Conservation (phyloP, 2,888 invertebrate genomes). For the Physocephala rufipes region DNA sequence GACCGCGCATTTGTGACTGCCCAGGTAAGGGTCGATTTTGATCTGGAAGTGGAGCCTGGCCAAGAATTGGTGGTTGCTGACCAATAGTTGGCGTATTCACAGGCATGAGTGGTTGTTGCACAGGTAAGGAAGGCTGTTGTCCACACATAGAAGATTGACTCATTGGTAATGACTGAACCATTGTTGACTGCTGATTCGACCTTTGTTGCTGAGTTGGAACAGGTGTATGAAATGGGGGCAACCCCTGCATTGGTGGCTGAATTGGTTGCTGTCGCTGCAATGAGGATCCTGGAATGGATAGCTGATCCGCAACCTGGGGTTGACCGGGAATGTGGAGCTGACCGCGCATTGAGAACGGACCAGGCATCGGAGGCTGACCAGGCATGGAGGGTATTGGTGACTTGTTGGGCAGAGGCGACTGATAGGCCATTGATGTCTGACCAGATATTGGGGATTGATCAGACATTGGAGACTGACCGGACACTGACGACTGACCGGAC, state of each 20-base stretch:
- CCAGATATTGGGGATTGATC: conserved; percentile 40
- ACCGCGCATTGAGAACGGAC: conserved; percentile 38
- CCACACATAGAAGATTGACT: conserved; percentile 43
- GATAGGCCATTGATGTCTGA: conserved; percentile 47
- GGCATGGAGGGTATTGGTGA: conserved; percentile 16
- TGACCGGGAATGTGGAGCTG: conserved; percentile 40
- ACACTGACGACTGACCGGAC: conserved; percentile 40
- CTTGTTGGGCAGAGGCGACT: conserved; percentile 33
- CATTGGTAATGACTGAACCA: conserved; percentile 37
- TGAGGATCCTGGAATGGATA: no score
- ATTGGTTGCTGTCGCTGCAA: conserved; percentile 45
- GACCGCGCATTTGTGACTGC: conserved; percentile 58
- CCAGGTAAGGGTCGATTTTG: conserved; percentile 41
- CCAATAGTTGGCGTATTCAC: conserved; percentile 33
- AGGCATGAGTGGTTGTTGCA: conserved; percentile 20
- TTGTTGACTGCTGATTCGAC: conserved; percentile 41
- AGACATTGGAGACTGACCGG: conserved; percentile 49
- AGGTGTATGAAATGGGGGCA: conserved; percentile 38
- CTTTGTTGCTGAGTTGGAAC: conserved; percentile 41
- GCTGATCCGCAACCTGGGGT: no score
- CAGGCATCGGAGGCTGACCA: conserved; percentile 45
- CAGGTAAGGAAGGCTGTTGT: no score
- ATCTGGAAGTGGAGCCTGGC: conserved; percentile 38
- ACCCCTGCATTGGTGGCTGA: conserved; percentile 47
- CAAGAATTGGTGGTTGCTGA: conserved; percentile 36